A percentile compares a stretch with the other conserved stretches of the same genome.
These are phyloP conservation scores for Myotis pilosus DNA, from an alignment of 2,797 vertebrate genomes.

Conservation along the genomic window DNA sequence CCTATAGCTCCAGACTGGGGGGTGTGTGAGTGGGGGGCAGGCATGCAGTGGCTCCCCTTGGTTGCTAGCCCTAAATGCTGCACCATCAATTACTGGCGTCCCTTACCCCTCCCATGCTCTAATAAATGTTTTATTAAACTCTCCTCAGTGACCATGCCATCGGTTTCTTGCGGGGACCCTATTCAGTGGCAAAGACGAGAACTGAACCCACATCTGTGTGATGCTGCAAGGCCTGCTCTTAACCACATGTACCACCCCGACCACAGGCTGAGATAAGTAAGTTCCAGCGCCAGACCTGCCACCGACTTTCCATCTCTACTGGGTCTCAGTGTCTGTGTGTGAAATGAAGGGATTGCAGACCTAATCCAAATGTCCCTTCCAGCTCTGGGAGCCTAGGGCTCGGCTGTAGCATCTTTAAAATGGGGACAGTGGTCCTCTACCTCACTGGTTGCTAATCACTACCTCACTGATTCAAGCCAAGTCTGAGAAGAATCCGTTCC, in stretches of 20 bases:
- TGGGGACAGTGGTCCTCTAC: neutral
- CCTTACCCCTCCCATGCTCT: neutral
- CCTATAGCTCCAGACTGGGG: neutral
- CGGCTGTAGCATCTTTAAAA: neutral
- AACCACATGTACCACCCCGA: neutral
- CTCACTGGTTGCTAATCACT: neutral
- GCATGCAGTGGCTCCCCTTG: neutral
- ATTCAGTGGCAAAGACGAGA: neutral
- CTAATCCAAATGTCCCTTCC: neutral
- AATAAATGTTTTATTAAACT: neutral
- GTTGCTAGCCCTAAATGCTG: too few relatives aligned
- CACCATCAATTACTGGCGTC: neutral
- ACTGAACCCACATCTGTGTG: neutral
- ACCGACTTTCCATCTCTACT: neutral
- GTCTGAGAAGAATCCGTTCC: neutral
- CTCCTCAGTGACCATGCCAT: neutral
- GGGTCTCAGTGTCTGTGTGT: neutral
- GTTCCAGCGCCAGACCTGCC: accelerated
- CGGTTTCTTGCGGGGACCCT: neutral
- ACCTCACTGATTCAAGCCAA: neutral
- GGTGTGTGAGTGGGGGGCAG: neutral
- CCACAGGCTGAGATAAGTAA: neutral
- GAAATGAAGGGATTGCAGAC: neutral
- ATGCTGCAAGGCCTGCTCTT: neutral
- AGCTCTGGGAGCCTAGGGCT: neutral